A percentile compares a stretch with the other conserved stretches of the same genome.
Evolutionary conservation across 2,797 vertebrate species (phyloP).

Genomic region (Epinephelus malabaricus): DNA sequence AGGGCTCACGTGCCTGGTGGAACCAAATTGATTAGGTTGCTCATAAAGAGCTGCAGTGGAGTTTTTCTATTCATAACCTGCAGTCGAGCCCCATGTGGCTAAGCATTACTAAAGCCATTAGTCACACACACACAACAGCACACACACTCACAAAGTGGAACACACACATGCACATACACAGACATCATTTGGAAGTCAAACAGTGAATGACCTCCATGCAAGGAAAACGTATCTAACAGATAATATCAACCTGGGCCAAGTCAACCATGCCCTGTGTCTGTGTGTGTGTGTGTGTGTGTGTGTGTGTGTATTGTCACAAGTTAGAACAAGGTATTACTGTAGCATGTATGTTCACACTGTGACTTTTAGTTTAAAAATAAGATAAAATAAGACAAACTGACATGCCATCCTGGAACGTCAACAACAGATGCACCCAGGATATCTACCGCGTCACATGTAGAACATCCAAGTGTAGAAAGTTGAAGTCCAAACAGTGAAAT

Average conservation of each 20-base stretch:
- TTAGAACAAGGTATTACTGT: too few species aligned
- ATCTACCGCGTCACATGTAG: too few species aligned
- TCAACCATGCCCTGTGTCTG: constrained; percentile 5
- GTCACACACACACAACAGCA: constrained; percentile 49
- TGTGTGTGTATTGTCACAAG: not conserved
- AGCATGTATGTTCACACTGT: too few species aligned
- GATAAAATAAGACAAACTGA: too few species aligned
- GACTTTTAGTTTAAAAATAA: too few species aligned
- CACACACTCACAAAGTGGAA: constrained; percentile 6
- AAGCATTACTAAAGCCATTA: constrained; percentile 69
- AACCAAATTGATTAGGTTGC: constrained; percentile 71
- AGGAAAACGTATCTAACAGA: constrained; percentile 50
- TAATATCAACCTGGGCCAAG: constrained; percentile 52
- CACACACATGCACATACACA: constrained; percentile 39
- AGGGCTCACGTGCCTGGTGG: constrained; percentile 51
- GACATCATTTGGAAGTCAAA: constrained; percentile 43
- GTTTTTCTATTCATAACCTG: constrained; percentile 69
- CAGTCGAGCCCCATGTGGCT: constrained; percentile 60
- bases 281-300: constrained; percentile 11
- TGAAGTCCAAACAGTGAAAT: too few species aligned
- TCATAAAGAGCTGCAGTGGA: constrained; percentile 63
- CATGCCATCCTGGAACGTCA: too few species aligned
- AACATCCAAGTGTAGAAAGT: too few species aligned
- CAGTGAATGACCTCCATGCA: constrained; percentile 53
- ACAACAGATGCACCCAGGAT: too few species aligned